These are phyloP conservation scores for Vulpes vulpes DNA, from an alignment of 2,113 vertebrate genomes.

Conservation along the genomic window DNA sequence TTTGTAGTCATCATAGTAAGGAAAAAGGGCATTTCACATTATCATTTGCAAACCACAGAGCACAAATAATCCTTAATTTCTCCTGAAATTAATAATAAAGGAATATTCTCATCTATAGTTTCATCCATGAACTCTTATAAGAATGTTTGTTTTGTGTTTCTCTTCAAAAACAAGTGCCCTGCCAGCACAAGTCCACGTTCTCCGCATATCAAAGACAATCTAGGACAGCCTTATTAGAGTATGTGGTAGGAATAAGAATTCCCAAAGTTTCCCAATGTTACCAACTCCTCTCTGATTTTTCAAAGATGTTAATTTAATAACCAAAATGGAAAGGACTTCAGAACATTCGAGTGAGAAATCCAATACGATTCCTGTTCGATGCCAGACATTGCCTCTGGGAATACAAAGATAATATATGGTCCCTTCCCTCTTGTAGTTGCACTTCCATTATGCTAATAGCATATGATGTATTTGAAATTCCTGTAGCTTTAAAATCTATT, in stretches of 20 bases:
- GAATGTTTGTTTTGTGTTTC: neutral
- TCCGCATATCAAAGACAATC: neutral
- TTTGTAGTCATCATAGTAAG: neutral
- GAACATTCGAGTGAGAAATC: neutral
- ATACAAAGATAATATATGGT: neutral
- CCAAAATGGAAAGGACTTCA: neutral
- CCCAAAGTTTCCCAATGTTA: neutral
- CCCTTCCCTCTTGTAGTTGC: neutral
- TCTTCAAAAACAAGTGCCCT: neutral
- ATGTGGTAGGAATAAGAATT: neutral
- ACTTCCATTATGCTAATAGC: neutral
- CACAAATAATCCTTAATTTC: neutral
- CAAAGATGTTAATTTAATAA: neutral
- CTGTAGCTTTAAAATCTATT: conserved; percentile 4
- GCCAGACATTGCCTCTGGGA: neutral
- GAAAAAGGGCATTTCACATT: neutral
- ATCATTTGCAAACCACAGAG: neutral
- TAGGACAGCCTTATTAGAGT: neutral
- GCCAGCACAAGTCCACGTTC: neutral
- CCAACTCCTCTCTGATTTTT: neutral
- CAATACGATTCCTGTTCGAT: neutral
- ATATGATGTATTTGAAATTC: conserved; percentile 7
- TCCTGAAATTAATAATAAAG: neutral
- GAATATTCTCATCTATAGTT: neutral
- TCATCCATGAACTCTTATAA: neutral